Base-by-base conservation (phyloP, 2,888 invertebrate species). In the Atethmia centrago region DNA sequence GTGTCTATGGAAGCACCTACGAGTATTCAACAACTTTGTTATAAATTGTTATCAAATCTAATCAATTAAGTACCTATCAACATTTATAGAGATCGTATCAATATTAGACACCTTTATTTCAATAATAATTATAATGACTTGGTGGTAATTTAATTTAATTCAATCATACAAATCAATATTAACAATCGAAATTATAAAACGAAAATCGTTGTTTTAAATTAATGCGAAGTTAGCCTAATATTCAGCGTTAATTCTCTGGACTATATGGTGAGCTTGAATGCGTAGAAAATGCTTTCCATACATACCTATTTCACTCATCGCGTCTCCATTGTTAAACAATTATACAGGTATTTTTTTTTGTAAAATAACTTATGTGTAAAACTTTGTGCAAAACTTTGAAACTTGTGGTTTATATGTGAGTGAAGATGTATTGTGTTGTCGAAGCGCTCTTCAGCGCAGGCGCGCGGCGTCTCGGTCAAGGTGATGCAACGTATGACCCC, bases 401-500 rank as follows among this genome's bases (percentile, higher is more conserved):
- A 77, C 31, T 47, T 31, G 12, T 49, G 25, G 21, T 58, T 2
- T 45, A 2, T 53, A 53, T 36, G 28, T 40, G 21, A 45, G 31
- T 14, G 28, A 62, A 21, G 42, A 51, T 25, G 21, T 16, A 16
- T 55, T 47, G 40, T 51, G 25, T n/a, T 36, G 51, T 28, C 19
- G 19, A 12, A 12, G n/a, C 10, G 28, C 31, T n/a, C 14, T 45
- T n/a, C 7, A 9, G 82, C 79, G 79, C 79, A 79, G 64, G 79
- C 79, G 77, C 74, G 71, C 19, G 19, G 21, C 31, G 28, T 67
- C 19, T 28, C 64, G 25, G 77, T 69, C 77, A 76, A 65, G 77
- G 79, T 61, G 25, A 67, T 74, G 77, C 82, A 69, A 55, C 67
- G 31, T 36, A 56, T 36, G 49, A 53, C 25, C 47, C n/a, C 42